phyloP scores from a whole-genome alignment of 2,888 invertebrate genomes.

The Elegia similella region DNA sequence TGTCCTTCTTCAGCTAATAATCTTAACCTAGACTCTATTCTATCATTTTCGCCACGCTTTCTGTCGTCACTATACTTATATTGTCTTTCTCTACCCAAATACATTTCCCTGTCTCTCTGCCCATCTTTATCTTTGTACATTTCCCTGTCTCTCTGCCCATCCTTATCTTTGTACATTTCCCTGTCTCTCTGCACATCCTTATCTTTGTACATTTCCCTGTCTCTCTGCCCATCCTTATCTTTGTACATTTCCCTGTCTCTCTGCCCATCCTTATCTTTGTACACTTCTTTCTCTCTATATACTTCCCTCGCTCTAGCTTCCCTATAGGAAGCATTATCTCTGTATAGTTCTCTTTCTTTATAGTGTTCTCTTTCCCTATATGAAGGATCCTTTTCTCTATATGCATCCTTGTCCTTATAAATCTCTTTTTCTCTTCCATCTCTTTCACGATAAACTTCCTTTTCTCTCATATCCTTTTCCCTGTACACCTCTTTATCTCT shows the following conservation, averaged over 20 bases:
- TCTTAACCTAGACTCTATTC: slow-evolving; percentile 67
- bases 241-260: slow-evolving; percentile 61
- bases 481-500: slow-evolving; percentile 35
- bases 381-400: slow-evolving; percentile 48
- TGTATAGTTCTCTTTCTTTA: slow-evolving; percentile 60
- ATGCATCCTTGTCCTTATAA: slow-evolving; percentile 52
- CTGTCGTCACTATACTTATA: slow-evolving; percentile 68
- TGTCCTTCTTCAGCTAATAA: slow-evolving; percentile 64
- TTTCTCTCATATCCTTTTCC: slow-evolving; percentile 38
- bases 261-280: slow-evolving; percentile 66
- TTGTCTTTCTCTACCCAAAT: slow-evolving; percentile 63
- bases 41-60: slow-evolving; percentile 60
- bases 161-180: slow-evolving; percentile 65
- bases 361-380: slow-evolving; percentile 49
- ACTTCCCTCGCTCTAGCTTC: slow-evolving; percentile 42
- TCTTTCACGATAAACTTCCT: slow-evolving; percentile 50
- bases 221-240: too few species aligned
- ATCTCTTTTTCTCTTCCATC: slow-evolving; percentile 52
- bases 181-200: slow-evolving; percentile 60
- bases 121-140: slow-evolving; percentile 56
- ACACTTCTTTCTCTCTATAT: slow-evolving; percentile 62
- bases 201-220: slow-evolving; percentile 61
- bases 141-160: slow-evolving; percentile 62
- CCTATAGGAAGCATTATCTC: slow-evolving; percentile 58
- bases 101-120: too few species aligned